Conservation (phyloP, 2,888 invertebrate species). For the Selenia dentaria region DNA sequence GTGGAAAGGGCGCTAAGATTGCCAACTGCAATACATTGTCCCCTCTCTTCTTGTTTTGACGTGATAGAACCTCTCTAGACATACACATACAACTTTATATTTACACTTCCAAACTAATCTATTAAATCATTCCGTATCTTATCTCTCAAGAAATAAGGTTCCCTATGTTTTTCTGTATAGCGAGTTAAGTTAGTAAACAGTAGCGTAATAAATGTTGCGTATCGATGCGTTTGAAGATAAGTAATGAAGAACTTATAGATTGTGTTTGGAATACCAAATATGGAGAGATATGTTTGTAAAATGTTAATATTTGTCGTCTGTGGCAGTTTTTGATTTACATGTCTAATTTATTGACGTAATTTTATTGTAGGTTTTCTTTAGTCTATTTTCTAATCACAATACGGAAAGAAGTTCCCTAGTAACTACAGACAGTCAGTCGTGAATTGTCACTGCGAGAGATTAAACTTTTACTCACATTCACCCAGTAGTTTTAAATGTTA, state of each 20-base stretch:
- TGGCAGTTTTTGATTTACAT: conserved; percentile 10
- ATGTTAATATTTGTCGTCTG: conserved; percentile 32
- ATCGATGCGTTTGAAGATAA: conserved; percentile 83
- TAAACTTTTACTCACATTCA: too few species aligned
- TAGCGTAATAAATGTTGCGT: conserved; percentile 81
- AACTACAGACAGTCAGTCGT: too few species aligned
- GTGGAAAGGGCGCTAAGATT: conserved; percentile 83
- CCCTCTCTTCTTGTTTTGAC: conserved; percentile 81
- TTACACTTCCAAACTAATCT: conserved; percentile 24
- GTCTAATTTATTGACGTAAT: neutral
- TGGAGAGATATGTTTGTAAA: conserved; percentile 48
- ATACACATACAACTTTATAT: conserved; percentile 53
- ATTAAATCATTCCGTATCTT: conserved; percentile 32
- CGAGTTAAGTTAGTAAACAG: conserved; percentile 44
- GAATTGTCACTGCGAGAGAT: too few species aligned
- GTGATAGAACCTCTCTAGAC: conserved; percentile 76
- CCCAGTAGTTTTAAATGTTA: too few species aligned
- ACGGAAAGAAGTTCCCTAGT: too few species aligned
- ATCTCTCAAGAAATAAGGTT: conserved; percentile 18
- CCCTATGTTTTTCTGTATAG: conserved; percentile 8
- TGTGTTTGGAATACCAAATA: conserved; percentile 65
- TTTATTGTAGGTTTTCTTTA: too few species aligned
- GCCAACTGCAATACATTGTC: conserved; percentile 80
- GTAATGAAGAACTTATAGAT: conserved; percentile 79
- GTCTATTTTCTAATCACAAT: too few species aligned